These are phyloP conservation scores for Odontamblyopus lacepedii DNA, from an alignment of 2,797 vertebrate genomes.

Conservation along the genomic window DNA sequence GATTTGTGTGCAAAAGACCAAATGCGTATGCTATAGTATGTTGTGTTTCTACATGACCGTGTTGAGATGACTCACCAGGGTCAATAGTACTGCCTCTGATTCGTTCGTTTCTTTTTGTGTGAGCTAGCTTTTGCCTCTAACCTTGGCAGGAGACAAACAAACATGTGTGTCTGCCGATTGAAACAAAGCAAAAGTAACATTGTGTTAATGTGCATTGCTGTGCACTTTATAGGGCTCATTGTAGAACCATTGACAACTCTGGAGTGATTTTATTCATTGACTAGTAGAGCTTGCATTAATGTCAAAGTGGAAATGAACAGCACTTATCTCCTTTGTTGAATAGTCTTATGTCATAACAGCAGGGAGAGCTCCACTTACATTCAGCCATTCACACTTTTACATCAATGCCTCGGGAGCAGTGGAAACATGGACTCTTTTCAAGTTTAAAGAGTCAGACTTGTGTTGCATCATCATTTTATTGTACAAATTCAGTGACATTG, in stretches of 20 bases:
- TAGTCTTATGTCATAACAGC: neutral
- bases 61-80: slow-evolving; percentile 51
- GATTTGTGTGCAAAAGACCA: slow-evolving; percentile 18
- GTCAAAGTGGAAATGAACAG: slow-evolving; percentile 1
- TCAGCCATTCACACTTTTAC: slow-evolving; percentile 9
- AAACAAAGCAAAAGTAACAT: neutral
- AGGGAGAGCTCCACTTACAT: slow-evolving; percentile 10
- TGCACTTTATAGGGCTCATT: neutral
- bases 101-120: neutral
- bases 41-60: slow-evolving; percentile 55
- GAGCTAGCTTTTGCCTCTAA: slow-evolving; percentile 12
- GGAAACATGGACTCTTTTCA: slow-evolving; percentile 31
- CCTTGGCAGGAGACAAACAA: slow-evolving; percentile 7
- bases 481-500: slow-evolving; percentile 32
- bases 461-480: slow-evolving; percentile 59
- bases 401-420: slow-evolving; percentile 24
- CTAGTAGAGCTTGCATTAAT: neutral
- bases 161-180: too few species aligned
- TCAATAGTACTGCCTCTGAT: slow-evolving; percentile 28
- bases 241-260: neutral
- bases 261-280: slow-evolving; percentile 7
- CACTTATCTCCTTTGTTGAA: slow-evolving; percentile 15
- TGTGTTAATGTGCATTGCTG: slow-evolving; percentile 3
- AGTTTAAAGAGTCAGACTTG: slow-evolving; percentile 38
- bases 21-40: slow-evolving; percentile 17